Base-by-base conservation (phyloP, 92 coral and sea anemone species). In the Heliopora coerulea region DNA sequence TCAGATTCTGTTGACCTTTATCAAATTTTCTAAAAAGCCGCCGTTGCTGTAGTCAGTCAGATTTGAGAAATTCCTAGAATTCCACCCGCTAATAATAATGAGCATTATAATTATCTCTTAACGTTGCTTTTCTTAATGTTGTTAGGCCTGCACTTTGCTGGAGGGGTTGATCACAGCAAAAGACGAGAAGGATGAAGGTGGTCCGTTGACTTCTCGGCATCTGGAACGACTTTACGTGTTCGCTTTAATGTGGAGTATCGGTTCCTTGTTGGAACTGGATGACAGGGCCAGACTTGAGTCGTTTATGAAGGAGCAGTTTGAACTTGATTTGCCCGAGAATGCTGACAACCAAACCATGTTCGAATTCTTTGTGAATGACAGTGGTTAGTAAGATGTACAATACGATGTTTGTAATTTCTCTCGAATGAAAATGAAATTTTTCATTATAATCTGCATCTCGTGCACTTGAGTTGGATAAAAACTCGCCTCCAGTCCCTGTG, bases 181-280 rank as follows among this genome's bases (percentile, higher is more conserved):
- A 65, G 96, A 89, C 25, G 96, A 89, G 68, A 89, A 89, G 59
- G 96, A 89, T 10, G 96, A 89, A 59, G 91, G 88, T 1, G 80
- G 81, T 0, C 79, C 83, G 19, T 70, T 86, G 29, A 77, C 88
- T 0, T 88, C 91, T 0, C 84, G 68, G 23, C 96, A 89, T 28
- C 61, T 89, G 44, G 91, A 87, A 79, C 78, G 86, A 21, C 61
- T 89, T 57, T 89, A 89, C 74, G 83, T 89, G 46, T 89, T 89
- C 80, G 67, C 86, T 28, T 48, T 86, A 26, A 89, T 89, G 96
- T 89, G 96, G 96, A 89, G 96, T 78, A 58, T 89, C n/a, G 96
- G 96, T 0, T 90, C 96, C 0, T 42, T 87, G 65, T 77, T 89
- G 18, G 96, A 89, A 40, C 85, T 89, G 14, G 96, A 89, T 41